Evolutionary conservation across 2,113 vertebrate genomes (phyloP), one percentile per base, ranked within the genome.

Genomic region (Casuarius casuarius): DNA sequence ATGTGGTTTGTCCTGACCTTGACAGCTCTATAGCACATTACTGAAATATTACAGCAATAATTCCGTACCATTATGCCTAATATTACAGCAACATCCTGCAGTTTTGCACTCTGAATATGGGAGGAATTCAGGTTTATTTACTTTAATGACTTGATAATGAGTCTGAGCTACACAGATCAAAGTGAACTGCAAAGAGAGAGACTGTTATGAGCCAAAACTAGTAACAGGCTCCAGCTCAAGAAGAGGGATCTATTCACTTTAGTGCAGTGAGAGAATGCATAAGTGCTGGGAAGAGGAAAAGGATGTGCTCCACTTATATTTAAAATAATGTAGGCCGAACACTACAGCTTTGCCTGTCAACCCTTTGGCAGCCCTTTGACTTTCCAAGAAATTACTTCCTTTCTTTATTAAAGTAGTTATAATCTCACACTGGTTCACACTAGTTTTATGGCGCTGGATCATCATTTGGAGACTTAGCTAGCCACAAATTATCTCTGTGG

Each of bases 11-110:
- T 81, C 75, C 56, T 97, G 92, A 94, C 51, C 72, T 76, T 97
- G 95, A 95, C 62, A 94, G n/a, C 38, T 90, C 89, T 82, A 48
- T 91, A 90, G 79, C 26, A 62, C 23, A 89, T 91, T 70, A 68
- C 76, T 91, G 83, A 98, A 97, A 96, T 96, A 97, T 92, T 96
- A 81, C 29, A 90, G 70, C 35, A 93, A 92, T 96, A 96, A 97
- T 96, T 97, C 94, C 94, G 29, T 67, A 83, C 70, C 29, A 49
- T 66, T 76, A 70, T 80, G 25, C 40, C 75, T 97, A 95, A 94
- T 77, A 95, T 86, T 94, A 92, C 46, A 93, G 76, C 52, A 94
- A 88, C 81, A 92, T 92, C 88, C 77, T 90, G 54, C 65, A 92
- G 54, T 90, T 94, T 97, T 89, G 52, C 52, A 67, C 68, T 84